These are phyloP conservation scores for Leptobrachium ailaonicum DNA, from an alignment of 2,113 vertebrate species.

Conservation along the genomic window DNA sequence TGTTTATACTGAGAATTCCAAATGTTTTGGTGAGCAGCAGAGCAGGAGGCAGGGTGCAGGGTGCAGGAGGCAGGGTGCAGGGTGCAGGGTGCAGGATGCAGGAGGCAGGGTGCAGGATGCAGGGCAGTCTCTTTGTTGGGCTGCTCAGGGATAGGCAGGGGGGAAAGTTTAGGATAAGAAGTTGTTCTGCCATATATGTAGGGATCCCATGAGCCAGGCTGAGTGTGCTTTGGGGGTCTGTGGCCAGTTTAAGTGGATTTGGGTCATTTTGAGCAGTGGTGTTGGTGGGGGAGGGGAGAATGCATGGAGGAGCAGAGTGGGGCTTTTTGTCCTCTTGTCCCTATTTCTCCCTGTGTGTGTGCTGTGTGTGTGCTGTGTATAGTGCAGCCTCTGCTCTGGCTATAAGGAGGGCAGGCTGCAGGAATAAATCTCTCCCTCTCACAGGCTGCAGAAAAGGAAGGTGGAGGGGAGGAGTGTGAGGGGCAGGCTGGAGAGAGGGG, in stretches of 20 bases:
- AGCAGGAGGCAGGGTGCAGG: no score
- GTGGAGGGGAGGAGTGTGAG: conserved; percentile 43
- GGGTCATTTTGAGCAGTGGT: conserved; percentile 31
- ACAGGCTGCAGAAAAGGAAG: conserved; percentile 37
- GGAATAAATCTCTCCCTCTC: conserved; percentile 19
- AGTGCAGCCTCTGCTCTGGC: conserved; percentile 18
- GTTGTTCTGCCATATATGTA: conserved; percentile 35
- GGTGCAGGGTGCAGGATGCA: no score
- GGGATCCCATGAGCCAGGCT: not conserved
- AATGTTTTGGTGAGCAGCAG: conserved; percentile 24
- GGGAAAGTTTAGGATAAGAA: conserved; percentile 42
- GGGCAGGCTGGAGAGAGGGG: not conserved
- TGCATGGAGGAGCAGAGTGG: conserved; percentile 20
- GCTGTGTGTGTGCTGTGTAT: conserved; percentile 9
- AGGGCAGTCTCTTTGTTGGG: conserved; percentile 5
- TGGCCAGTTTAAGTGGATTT: conserved; percentile 18
- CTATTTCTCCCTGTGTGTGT: conserved; percentile 2
- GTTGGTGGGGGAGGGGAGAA: conserved; percentile 23
- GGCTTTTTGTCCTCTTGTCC: conserved; percentile 15
- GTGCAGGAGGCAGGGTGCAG: no score
- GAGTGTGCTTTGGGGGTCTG: conserved; percentile 19
- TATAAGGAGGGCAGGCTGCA: conserved; percentile 14
- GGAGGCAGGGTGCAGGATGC: not conserved
- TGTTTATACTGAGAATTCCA: conserved; percentile 23
- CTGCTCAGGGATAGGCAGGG: conserved; percentile 4